phyloP scores from a whole-genome alignment of 1,140 invertebrate species.

The Eubasilissa regina region DNA sequence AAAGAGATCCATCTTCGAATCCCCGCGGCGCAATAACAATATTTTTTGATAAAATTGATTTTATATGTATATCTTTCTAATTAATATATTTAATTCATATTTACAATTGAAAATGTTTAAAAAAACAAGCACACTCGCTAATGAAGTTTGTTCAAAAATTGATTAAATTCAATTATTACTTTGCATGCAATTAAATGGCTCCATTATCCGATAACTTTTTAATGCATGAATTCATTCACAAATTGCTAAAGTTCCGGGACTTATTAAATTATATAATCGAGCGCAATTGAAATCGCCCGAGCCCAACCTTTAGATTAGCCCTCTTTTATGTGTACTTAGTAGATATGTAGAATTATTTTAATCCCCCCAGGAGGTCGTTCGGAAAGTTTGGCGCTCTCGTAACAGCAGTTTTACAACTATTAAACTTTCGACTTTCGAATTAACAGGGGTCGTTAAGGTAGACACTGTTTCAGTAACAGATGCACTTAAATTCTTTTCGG shows the following conservation, averaged over 20 bases:
- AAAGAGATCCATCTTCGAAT: no score
- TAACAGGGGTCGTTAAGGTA: slow-evolving; percentile 35
- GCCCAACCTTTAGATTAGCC: slow-evolving; percentile 14
- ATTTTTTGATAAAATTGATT: no score
- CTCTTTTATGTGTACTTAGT: neutral
- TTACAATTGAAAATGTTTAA: no score
- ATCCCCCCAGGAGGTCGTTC: slow-evolving; percentile 20
- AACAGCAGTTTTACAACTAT: slow-evolving; percentile 33
- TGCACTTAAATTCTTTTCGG: slow-evolving; percentile 33
- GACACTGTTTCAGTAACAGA: slow-evolving; percentile 20
- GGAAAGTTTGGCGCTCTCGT: slow-evolving; percentile 33
- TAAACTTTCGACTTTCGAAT: slow-evolving; percentile 37
- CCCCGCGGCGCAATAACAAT: no score
- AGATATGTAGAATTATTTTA: slow-evolving; percentile 11
- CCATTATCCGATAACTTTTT: neutral
- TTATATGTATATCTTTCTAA: no score
- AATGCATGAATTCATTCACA: neutral
- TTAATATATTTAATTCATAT: no score
- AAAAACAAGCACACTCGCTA: no score
- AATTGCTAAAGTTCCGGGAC: neutral
- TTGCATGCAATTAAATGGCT: neutral
- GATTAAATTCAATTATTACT: neutral
- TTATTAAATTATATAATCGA: slow-evolving; percentile 35
- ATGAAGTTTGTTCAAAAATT: neutral
- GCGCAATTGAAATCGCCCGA: slow-evolving; percentile 19